Evolutionary conservation across 2,113 vertebrate genomes (phyloP).

Genomic region (Tylochromis polylepis): DNA sequence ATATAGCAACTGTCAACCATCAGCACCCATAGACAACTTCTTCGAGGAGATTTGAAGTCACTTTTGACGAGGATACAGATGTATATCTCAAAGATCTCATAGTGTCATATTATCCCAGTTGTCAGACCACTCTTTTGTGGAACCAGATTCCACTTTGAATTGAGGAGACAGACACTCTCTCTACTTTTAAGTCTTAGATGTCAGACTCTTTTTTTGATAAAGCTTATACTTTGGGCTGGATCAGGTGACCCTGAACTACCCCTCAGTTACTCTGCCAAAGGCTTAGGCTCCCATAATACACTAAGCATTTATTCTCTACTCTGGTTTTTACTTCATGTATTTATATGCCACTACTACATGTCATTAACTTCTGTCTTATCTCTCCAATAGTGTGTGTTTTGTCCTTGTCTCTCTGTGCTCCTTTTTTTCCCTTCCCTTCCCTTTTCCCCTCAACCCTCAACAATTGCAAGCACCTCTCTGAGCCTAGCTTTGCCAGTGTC

Average conservation of each 20-base stretch:
- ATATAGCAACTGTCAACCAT: neutral
- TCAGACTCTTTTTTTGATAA: neutral
- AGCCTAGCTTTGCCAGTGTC: too few relatives aligned
- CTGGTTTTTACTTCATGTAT: neutral
- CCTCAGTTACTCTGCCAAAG: neutral
- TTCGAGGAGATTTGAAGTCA: neutral
- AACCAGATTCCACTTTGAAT: neutral
- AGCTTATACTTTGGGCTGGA: neutral
- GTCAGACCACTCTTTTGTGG: neutral
- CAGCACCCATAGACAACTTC: neutral
- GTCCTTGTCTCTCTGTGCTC: neutral
- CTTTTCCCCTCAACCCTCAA: neutral
- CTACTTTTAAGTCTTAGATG: neutral
- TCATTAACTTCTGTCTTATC: neutral
- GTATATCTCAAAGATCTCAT: neutral
- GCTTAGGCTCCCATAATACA: neutral
- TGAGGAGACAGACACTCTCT: neutral
- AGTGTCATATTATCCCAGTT: neutral
- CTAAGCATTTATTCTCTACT: neutral
- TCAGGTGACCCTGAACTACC: neutral
- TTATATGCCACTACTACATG: neutral
- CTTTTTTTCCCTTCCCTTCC: rapidly evolving
- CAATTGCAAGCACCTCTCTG: too few relatives aligned
- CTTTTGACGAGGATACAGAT: neutral
- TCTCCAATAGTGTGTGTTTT: neutral